Base-by-base conservation (phyloP, 2,888 invertebrate genomes). In the Brachyopa scutellaris region DNA sequence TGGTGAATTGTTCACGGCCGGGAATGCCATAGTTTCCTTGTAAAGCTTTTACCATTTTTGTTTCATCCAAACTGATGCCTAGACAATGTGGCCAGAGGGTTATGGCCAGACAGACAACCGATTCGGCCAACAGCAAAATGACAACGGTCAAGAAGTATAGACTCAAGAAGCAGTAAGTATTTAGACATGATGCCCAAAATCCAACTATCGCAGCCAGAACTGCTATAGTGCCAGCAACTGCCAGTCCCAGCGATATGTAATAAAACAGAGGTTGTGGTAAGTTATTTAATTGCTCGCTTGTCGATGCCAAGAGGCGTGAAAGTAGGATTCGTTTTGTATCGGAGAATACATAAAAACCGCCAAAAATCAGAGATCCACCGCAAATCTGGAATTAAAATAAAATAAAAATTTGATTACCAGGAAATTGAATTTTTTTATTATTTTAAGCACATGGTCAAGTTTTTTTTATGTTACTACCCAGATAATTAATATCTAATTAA, bases 171-270 rank as follows among this genome's bases (percentile, higher is more conserved):
- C 93, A 93, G 86, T 94, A 95, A 86, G 94, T 95, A 84, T 94
- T 93, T 86, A 95, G 92, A 86, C 95, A 95, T 0, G 95, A 94
- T 0, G 95, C 95, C 95, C 96, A 96, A 89, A 95, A 96, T 51
- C 96, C 96, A 15, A 96, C 90, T 47, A 96, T 93, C 2, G 95
- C 94, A 0, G 94, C 92, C 4, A 94, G 91, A 62, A 95, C 93
- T 57, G 95, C 92, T 31, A 93, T 89, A 62, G 96, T 91, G 0
- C 96, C 96, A 0, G 94, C 91, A 0, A 92, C 92, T n/a, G 95
- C 92, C 55, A 95, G 89, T 1, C 93, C 94, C 53, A 96, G 91
- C 0, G 95, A 94, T 5, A 95, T 91, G 87, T 96, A 96, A 88
- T 95, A 95, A 86, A 96, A 93, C 9, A 96, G 92, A 0, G 96